Percentiles rank a stretch among this genome's conserved stretches.
Evolutionary conservation across 1,140 invertebrate species (phyloP).

Genomic region (Drosophila lacteicornis): DNA sequence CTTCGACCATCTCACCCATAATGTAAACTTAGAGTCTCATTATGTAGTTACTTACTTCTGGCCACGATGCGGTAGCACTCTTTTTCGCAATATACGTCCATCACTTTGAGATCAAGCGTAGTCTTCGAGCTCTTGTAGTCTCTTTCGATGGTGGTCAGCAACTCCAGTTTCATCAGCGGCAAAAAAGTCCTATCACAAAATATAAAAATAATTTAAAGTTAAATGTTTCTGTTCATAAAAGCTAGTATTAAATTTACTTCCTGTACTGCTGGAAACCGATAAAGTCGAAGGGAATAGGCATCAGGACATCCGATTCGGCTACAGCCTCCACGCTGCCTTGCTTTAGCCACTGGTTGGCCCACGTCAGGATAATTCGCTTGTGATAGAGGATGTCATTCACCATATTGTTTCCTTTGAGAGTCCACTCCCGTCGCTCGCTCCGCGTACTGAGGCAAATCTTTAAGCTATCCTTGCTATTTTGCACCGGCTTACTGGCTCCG

Average conservation of each 20-base stretch:
- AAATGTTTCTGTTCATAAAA: not conserved
- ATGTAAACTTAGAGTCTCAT: not conserved
- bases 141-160: slow-evolving; percentile 62
- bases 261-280: slow-evolving; percentile 63
- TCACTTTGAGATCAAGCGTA: slow-evolving; percentile 37
- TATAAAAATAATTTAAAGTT: not conserved
- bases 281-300: slow-evolving; percentile 70
- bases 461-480: slow-evolving; percentile 35
- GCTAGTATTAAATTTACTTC: slow-evolving; percentile 43
- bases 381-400: slow-evolving; percentile 49
- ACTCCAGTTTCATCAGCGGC: slow-evolving; percentile 76
- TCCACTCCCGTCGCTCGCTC: slow-evolving; percentile 55
- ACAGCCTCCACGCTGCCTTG: slow-evolving; percentile 52
- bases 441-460: slow-evolving; percentile 48
- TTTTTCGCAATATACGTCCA: slow-evolving; percentile 14
- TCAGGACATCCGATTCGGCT: slow-evolving; percentile 52
- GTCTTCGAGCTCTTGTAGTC: slow-evolving; percentile 38
- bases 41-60: slow-evolving; percentile 44
- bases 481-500: slow-evolving; percentile 11
- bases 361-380: slow-evolving; percentile 53
- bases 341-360: slow-evolving; percentile 73
- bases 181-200: slow-evolving; percentile 55
- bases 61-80: slow-evolving; percentile 46
- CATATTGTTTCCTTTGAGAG: not conserved
- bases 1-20: too few relatives aligned